Base-by-base conservation (phyloP, 2,113 vertebrate species). In the Cyanistes caeruleus region DNA sequence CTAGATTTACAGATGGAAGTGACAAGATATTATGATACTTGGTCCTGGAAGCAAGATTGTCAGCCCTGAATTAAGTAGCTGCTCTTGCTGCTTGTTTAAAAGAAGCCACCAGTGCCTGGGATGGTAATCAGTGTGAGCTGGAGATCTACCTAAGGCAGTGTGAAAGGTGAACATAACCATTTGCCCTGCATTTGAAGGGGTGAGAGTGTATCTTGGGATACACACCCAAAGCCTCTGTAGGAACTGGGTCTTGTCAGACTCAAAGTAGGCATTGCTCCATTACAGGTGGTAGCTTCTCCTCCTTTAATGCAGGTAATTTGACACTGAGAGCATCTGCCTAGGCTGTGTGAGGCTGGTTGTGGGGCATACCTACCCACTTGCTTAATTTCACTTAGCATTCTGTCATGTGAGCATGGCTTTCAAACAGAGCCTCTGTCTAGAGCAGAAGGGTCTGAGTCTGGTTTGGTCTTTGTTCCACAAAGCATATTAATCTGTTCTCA, bases 1-100 rank as follows among this genome's bases (percentile, higher is more conserved):
- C 49, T 91, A 53, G 53, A 53, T 79, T 91, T n/a, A 90, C 33
- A 83, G 85, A 49, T 33, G 43, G 63, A 91, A 65, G 23, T 9
- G n/a, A 64, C 46, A 67, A 72, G 52, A 28, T 63, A 9, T 1
- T 59, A 19, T 2, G 11, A 35, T 72, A n/a, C 5, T 89, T n/a
- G 72, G 44, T 64, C 9, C 43, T 89, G 64, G 46, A 73, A 69
- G 58, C 49, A 76, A 58, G 35, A n/a, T n/a, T 53, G 58, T 69
- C 27, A 52, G 52, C 44, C 24, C 22, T 83, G 49, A 89, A 52
- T 82, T 64, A 75, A 78, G 41, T 48, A 64, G 23, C 37, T 85
- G 19, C 4, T 13, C 20, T 85, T 93, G 17, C 18, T 79, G 6
- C 49, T 74, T 75, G 7, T 63, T 68, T 46, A 30, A 65, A 80